Evolutionary conservation across 2,888 invertebrate genomes (phyloP).

Genomic region (Dendrolimus houi): DNA sequence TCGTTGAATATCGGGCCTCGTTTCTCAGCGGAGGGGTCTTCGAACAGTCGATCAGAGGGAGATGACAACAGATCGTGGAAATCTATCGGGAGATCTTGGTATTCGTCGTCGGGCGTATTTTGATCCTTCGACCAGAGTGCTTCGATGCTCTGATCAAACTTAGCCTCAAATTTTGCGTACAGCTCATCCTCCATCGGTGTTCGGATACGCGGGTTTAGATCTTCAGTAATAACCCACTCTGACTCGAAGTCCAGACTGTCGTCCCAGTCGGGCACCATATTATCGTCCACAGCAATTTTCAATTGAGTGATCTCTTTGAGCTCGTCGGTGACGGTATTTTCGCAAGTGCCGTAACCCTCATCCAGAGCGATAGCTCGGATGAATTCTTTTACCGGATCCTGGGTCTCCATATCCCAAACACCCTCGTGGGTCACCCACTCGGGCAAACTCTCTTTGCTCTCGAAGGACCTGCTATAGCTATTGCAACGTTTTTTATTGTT

Average conservation of each 20-base stretch:
- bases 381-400: constrained; percentile 67
- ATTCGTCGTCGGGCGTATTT: constrained; percentile 71
- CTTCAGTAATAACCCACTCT: constrained; percentile 51
- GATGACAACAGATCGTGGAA: constrained; percentile 77
- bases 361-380: constrained; percentile 63
- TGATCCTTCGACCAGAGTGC: constrained; percentile 79
- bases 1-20: constrained; percentile 47
- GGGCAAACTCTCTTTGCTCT: constrained; percentile 64
- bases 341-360: constrained; percentile 71
- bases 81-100: constrained; percentile 78
- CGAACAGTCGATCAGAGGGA: constrained; percentile 67
- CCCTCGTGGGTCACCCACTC: constrained; percentile 75
- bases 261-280: constrained; percentile 54
- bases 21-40: constrained; percentile 55
- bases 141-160: constrained; percentile 81
- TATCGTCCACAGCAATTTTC: constrained; percentile 35
- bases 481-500: constrained; percentile 53
- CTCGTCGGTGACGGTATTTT: constrained; percentile 64
- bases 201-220: constrained; percentile 37
- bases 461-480: constrained; percentile 58
- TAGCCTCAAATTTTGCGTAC: constrained; percentile 79
- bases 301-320: constrained; percentile 32
- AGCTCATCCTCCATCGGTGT: constrained; percentile 66
- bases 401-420: constrained; percentile 68
- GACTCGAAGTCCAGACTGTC: constrained; percentile 44